A percentile compares a stretch with the other conserved stretches of the same genome.
Conservation (phyloP, 2,888 invertebrate genomes). For the Lobophora halterata region DNA sequence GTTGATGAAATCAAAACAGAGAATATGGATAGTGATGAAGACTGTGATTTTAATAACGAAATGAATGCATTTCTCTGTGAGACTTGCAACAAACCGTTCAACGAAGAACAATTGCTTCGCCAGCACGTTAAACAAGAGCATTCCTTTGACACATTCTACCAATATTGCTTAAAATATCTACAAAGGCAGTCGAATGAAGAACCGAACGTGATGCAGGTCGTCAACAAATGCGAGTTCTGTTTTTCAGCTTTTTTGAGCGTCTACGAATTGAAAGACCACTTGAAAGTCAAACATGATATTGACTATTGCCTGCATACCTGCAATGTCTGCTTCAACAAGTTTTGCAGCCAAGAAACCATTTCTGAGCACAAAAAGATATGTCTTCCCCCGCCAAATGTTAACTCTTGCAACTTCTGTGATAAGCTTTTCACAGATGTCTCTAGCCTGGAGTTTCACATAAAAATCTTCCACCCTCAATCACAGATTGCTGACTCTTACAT, state of each 20-base stretch:
- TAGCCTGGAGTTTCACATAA: conserved; percentile 59
- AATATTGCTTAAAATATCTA: conserved; percentile 54
- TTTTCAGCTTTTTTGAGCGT: conserved; percentile 41
- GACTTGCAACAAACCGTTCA: conserved; percentile 44
- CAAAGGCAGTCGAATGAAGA: conserved; percentile 35
- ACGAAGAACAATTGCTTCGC: conserved; percentile 45
- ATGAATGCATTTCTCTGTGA: conserved; percentile 38
- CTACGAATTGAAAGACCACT: conserved; percentile 59
- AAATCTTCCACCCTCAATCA: conserved; percentile 63
- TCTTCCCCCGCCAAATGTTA: conserved; percentile 51
- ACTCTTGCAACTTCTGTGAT: conserved; percentile 58
- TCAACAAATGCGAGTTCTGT: conserved; percentile 59
- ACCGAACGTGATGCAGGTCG: conserved; percentile 9
- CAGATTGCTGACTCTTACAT: conserved; percentile 56
- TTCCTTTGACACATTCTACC: conserved; percentile 57
- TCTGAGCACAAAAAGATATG: conserved; percentile 53
- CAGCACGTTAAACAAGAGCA: conserved; percentile 58
- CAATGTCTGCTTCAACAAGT: conserved; percentile 64
- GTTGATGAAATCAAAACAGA: conserved; percentile 20
- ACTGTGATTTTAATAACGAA: conserved; percentile 13
- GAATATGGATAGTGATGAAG: conserved; percentile 12
- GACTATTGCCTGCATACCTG: conserved; percentile 56
- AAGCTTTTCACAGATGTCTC: conserved; percentile 62
- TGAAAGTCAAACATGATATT: conserved; percentile 50
- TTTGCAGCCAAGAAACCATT: conserved; percentile 54